phyloP scores from a whole-genome alignment of 2,797 vertebrate genomes.

The Peromyscus eremicus region DNA sequence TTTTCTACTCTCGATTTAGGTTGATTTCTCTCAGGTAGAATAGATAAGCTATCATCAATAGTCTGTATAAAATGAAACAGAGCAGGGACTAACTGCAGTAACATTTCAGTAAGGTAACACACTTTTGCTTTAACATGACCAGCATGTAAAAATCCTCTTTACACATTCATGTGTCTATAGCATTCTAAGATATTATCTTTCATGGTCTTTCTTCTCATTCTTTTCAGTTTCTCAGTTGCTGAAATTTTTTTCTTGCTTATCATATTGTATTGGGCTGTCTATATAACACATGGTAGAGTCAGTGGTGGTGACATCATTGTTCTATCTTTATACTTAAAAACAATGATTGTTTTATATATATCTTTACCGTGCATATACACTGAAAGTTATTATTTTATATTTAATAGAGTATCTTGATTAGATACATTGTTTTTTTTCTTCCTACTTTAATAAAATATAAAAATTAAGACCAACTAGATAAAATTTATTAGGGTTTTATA shows the following conservation, averaged over 20 bases:
- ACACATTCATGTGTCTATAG: background rate
- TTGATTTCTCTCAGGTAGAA: background rate
- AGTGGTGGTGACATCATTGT: background rate
- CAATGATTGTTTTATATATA: background rate
- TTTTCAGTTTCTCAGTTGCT: background rate
- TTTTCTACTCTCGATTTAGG: background rate
- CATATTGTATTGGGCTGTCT: fast-evolving
- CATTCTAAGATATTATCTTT: background rate
- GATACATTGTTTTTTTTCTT: background rate
- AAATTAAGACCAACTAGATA: background rate
- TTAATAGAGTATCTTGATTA: background rate
- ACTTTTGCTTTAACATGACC: background rate
- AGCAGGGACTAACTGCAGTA: background rate
- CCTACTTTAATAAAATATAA: background rate
- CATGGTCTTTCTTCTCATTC: background rate
- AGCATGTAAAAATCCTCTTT: background rate
- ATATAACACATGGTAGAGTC: background rate
- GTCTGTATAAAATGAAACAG: background rate
- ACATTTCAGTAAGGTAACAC: background rate
- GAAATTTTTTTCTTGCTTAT: background rate
- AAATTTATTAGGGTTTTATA: background rate
- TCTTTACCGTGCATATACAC: background rate
- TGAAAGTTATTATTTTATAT: background rate
- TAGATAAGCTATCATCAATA: background rate
- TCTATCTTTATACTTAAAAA: background rate